These are phyloP conservation scores for Apodemia zela DNA, from an alignment of 2,888 invertebrate species.

Conservation along the genomic window DNA sequence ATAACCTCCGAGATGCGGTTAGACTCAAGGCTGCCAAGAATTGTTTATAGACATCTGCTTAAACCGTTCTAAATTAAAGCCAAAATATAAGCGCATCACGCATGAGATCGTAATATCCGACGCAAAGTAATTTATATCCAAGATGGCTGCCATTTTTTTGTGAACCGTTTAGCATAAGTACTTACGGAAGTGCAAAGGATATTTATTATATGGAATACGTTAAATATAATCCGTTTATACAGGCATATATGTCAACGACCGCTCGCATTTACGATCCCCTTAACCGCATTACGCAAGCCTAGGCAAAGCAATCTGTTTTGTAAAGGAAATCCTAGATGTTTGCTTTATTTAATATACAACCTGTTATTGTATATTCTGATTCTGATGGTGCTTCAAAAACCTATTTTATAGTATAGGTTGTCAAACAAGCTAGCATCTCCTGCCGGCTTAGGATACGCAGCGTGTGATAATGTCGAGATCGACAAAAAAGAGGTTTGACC, in stretches of 20 bases:
- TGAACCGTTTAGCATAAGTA: too few species aligned
- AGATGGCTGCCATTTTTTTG: background rate
- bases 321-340: background rate
- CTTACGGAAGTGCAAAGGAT: too few species aligned
- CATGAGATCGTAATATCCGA: background rate
- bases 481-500: too few species aligned
- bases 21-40: background rate
- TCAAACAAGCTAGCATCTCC: too few species aligned
- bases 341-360: background rate
- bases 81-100: background rate
- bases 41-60: background rate
- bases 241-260: constrained; percentile 5
- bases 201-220: too few species aligned
- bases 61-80: background rate
- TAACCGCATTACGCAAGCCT: constrained; percentile 3
- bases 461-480: too few species aligned
- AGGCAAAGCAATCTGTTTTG: constrained; percentile 8
- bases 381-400: too few species aligned
- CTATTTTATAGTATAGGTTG: too few species aligned
- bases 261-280: background rate
- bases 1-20: background rate
- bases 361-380: background rate
- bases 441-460: too few species aligned
- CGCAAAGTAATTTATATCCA: background rate
- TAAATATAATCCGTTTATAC: background rate